These are phyloP conservation scores for Suncus etruscus DNA, from an alignment of 2,113 vertebrate species.

Conservation along the genomic window DNA sequence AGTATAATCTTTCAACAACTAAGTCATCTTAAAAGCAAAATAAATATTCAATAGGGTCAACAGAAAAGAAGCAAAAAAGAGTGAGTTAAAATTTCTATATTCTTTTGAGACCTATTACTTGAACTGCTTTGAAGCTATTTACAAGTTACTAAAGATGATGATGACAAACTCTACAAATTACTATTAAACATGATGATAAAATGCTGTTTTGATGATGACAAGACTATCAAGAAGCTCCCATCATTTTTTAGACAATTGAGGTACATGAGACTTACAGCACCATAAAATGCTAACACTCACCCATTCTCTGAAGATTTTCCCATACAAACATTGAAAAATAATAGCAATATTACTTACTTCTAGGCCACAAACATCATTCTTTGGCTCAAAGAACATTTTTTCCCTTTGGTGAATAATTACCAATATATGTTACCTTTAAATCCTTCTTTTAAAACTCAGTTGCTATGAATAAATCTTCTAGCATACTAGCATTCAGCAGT, in stretches of 20 bases:
- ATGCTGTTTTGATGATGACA: background rate
- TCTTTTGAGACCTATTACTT: background rate
- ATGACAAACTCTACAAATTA: too few species aligned
- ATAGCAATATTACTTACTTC: background rate
- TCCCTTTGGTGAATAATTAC: slow-evolving; percentile 15
- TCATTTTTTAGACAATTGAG: background rate
- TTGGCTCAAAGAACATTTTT: background rate
- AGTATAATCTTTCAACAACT: too few species aligned
- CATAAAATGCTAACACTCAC: background rate
- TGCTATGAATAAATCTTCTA: background rate
- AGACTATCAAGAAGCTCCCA: background rate
- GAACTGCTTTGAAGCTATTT: slow-evolving; percentile 43
- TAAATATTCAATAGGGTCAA: background rate
- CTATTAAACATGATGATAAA: too few species aligned
- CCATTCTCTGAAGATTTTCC: background rate
- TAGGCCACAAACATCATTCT: background rate
- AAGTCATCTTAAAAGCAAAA: slow-evolving; percentile 30
- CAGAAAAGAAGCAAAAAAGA: background rate
- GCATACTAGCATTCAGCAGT: background rate
- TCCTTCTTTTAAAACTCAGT: background rate
- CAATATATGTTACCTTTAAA: background rate
- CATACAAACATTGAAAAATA: background rate
- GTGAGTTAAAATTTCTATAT: background rate
- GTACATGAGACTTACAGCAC: background rate
- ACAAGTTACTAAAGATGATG: slow-evolving; percentile 7